Percentiles rank a stretch among this genome's conserved stretches.
phyloP scores from a whole-genome alignment of 2,113 vertebrate species.

The Vicugna pacos region DNA sequence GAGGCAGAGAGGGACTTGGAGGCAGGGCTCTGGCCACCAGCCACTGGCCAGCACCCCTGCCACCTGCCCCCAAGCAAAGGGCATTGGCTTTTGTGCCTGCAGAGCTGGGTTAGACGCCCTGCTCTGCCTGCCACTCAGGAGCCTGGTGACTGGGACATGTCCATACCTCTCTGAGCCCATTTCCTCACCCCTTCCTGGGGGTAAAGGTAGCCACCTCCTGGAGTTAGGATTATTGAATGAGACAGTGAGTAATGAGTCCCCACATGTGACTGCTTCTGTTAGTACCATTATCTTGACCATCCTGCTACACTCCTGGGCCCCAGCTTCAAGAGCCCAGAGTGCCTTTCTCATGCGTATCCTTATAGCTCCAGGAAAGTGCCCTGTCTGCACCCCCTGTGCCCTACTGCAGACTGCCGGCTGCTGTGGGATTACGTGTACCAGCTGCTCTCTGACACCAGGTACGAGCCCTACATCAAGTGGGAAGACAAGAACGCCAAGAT shows the following conservation, averaged over 20 bases:
- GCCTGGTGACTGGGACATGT: neutral
- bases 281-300: fast-evolving
- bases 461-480: slow-evolving; percentile 93
- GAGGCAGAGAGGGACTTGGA: neutral
- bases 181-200: neutral
- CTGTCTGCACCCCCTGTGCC: neutral
- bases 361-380: neutral
- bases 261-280: neutral
- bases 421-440: slow-evolving; percentile 95
- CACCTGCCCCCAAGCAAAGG: neutral
- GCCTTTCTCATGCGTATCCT: neutral
- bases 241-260: neutral
- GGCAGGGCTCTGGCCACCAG: fast-evolving
- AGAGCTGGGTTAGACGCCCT: neutral
- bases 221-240: neutral
- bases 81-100: neutral
- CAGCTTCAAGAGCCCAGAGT: fast-evolving
- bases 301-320: too few relatives aligned
- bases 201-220: neutral
- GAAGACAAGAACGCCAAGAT: slow-evolving; percentile 90
- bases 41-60: too few relatives aligned
- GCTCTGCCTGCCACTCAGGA: neutral
- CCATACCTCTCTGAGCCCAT: neutral
- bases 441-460: slow-evolving; percentile 91
- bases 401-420: slow-evolving; percentile 90